These are phyloP conservation scores for Diploscapter pachys DNA, from an alignment of 1,140 invertebrate species.

Conservation along the genomic window DNA sequence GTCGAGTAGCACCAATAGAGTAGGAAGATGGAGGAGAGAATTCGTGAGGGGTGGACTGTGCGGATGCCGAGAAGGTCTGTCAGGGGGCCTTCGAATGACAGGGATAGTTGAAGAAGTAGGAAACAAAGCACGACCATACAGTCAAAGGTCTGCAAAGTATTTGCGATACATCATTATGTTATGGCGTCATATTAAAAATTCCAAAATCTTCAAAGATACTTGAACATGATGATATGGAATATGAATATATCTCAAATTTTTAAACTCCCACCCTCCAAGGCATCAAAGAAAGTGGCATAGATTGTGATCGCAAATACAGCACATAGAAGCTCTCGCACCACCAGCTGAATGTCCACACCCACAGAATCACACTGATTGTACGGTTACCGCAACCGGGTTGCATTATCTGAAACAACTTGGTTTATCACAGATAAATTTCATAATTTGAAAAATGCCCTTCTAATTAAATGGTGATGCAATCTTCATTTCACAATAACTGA, in stretches of 20 bases:
- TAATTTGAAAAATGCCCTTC: no score
- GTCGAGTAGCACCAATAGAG: constrained; percentile 55
- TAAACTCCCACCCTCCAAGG: constrained; percentile 16
- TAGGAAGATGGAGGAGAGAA: constrained; percentile 47
- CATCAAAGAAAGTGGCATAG: constrained; percentile 25
- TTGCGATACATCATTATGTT: no score
- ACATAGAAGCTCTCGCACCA: constrained; percentile 48
- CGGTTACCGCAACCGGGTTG: constrained; percentile 47
- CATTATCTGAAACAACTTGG: constrained; percentile 39
- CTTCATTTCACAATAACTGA: no score
- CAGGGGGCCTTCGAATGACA: no score
- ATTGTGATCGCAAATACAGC: constrained; percentile 30
- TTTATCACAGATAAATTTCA: not conserved
- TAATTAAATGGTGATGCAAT: no score
- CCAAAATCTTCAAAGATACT: no score
- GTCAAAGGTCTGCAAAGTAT: constrained; percentile 31
- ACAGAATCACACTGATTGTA: constrained; percentile 42
- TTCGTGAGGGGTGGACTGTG: constrained; percentile 36
- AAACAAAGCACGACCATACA: constrained; percentile 22
- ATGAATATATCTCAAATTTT: not conserved
- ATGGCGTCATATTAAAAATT: no score
- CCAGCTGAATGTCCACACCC: constrained; percentile 52
- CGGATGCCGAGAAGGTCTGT: constrained; percentile 1
- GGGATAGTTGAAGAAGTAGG: constrained; percentile 18
- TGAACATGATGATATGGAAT: no score